Conservation (phyloP, 2,797 vertebrate species). For the Thaleichthys pacificus region DNA sequence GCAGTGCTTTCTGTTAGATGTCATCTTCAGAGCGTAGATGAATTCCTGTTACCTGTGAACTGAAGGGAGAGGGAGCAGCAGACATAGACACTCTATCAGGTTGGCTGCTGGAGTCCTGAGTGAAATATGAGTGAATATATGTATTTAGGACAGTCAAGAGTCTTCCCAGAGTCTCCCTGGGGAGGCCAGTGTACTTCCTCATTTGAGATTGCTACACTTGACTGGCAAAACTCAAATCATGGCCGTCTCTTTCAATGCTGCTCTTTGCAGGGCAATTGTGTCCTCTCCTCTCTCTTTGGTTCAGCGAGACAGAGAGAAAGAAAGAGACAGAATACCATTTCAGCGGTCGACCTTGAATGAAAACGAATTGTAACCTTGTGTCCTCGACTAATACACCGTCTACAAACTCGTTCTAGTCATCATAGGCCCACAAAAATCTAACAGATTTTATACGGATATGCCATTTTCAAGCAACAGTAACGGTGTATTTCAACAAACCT, state of each 20-base stretch:
- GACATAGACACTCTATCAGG: not conserved
- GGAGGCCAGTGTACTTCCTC: constrained; percentile 32
- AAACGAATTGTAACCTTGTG: not conserved
- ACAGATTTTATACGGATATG: no score
- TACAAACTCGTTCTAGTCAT: not conserved
- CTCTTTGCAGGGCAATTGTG: constrained; percentile 5
- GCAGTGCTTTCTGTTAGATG: not conserved
- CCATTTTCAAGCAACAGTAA: no score
- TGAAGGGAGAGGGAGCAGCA: not conserved
- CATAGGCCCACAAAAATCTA: no score
- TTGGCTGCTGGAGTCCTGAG: constrained; percentile 15
- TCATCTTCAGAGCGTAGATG: not conserved
- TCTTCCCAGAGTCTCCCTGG: constrained; percentile 29
- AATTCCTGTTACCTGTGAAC: constrained; percentile 9
- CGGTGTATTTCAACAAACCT: no score
- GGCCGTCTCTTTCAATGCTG: constrained; percentile 22
- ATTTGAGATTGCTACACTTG: constrained; percentile 28
- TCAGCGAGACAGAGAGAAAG: not conserved
- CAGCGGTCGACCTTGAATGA: no score
- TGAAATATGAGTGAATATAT: constrained; percentile 35
- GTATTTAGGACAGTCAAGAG: constrained; percentile 44
- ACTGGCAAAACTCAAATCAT: constrained; percentile 31
- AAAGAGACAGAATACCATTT: no score
- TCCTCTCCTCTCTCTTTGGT: constrained; percentile 18
- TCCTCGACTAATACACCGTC: not conserved